Conservation (phyloP, 2,797 vertebrate species). For the Neosalanx taihuensis region DNA sequence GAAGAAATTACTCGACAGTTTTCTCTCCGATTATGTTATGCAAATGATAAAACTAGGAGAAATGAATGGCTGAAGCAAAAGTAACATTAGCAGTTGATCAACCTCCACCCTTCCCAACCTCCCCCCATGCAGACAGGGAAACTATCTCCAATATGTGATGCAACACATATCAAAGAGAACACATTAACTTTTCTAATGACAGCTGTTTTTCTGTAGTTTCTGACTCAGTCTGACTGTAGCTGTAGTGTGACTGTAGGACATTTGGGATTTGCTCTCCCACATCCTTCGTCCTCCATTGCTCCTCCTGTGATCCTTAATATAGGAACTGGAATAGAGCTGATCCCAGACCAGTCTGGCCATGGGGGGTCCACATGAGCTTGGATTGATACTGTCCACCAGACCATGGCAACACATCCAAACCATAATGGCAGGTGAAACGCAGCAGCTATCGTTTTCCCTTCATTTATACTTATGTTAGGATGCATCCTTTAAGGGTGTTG, state of each 20-base stretch:
- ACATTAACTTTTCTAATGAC: no score
- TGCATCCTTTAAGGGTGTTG: no score
- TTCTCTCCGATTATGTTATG: constrained; percentile 40
- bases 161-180: no score
- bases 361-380: constrained; percentile 21
- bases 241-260: no score
- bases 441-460: no score
- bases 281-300: background rate
- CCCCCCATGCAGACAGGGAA: no score
- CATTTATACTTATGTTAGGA: no score
- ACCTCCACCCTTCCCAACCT: no score
- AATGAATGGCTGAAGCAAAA: constrained; percentile 7
- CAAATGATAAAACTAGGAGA: constrained; percentile 29
- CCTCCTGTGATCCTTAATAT: background rate
- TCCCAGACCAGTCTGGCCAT: background rate
- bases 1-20: constrained; percentile 34
- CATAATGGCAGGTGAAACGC: constrained; percentile 48
- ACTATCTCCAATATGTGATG: no score
- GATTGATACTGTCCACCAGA: constrained; percentile 42
- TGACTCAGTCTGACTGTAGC: constrained; percentile 11
- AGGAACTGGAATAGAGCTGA: background rate
- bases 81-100: constrained; percentile 8
- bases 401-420: constrained; percentile 34
- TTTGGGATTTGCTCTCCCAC: constrained; percentile 9
- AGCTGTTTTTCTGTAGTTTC: no score